phyloP scores from a whole-genome alignment of 2,113 vertebrate species.

The Atrichornis clamosus region DNA sequence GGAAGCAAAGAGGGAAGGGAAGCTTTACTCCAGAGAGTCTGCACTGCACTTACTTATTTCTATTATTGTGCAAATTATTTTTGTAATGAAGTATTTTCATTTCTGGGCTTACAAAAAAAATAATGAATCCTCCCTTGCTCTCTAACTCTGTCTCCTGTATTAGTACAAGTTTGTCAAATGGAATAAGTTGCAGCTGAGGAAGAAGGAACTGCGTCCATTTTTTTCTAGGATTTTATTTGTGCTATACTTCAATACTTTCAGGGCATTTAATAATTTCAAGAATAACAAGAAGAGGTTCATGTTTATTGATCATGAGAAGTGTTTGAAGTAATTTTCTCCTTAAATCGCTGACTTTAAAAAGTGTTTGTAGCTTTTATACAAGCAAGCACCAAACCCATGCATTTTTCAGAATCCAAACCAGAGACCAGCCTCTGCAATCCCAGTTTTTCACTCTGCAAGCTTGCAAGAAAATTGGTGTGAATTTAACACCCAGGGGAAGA shows the following conservation, averaged over 20 bases:
- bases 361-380: slow-evolving; percentile 15
- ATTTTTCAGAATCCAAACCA: slow-evolving; percentile 11
- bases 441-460: not conserved
- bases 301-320: slow-evolving; percentile 24
- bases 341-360: not conserved
- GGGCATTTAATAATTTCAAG: slow-evolving; percentile 16
- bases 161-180: not conserved
- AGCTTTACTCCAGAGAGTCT: slow-evolving; percentile 85
- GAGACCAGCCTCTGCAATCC: not conserved
- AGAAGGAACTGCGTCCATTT: not conserved
- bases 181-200: slow-evolving; percentile 7
- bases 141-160: not conserved
- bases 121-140: not conserved
- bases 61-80: slow-evolving; percentile 88
- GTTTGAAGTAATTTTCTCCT: slow-evolving; percentile 1
- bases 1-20: slow-evolving; percentile 79
- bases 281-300: slow-evolving; percentile 10
- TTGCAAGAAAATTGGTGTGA: not conserved
- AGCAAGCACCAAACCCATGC: not conserved
- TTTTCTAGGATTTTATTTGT: slow-evolving; percentile 1
- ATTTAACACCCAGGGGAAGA: not conserved
- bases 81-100: slow-evolving; percentile 69
- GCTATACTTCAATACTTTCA: not conserved
- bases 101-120: not conserved
- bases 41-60: slow-evolving; percentile 84